Base-by-base conservation (phyloP, 2,113 vertebrate species). In the Elanus axillaris region DNA sequence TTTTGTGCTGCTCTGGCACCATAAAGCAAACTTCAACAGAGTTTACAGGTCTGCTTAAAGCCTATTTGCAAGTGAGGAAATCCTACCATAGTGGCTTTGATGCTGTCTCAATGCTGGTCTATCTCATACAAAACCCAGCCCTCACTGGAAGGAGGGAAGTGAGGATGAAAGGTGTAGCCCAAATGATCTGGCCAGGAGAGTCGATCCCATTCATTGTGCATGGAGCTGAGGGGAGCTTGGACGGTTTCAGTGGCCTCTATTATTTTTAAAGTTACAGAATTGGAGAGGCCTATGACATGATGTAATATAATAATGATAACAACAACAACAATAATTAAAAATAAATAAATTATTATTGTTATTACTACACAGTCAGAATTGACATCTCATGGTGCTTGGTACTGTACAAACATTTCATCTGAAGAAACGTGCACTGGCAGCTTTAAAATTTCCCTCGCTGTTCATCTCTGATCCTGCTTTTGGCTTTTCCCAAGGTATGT, bases 1-100 rank as follows among this genome's bases (percentile, higher is more conserved):
- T 95, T 93, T 95, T 93, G 77, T 95, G 74, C 91, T 91, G 75
- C 93, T 93, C 87, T 93, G 93, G 87, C 81, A 95, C 69, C 71
- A 52, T 64, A 74, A 91, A 80, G 50, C 81, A 91, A 95, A 88
- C 81, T 86, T 91, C 47, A 83, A 47, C 26, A 63, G 91, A 81
- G 87, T 93, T 93, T 93, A 18, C 59, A 86, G 74, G 84, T 88
- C 84, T 90, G 47, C 58, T 86, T 52, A 55, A 90, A 90, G 50
- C 19, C 62, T 69, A 0, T 85, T 89, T 91, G 53, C 71, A 85
- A 91, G 40, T 52, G 68, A 69, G 42, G 18, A 75, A 94, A 88
- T 82, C 69, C 77, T 86, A 63, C 87, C 48, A 13, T 58, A 53
- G 14, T 6, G 10, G 32, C 48, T 89, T 89, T 87, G 66, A 45